Evolutionary conservation across 2,888 invertebrate species (phyloP), one percentile per base, ranked within the genome.

Genomic region (Meiosimyza decipiens): DNA sequence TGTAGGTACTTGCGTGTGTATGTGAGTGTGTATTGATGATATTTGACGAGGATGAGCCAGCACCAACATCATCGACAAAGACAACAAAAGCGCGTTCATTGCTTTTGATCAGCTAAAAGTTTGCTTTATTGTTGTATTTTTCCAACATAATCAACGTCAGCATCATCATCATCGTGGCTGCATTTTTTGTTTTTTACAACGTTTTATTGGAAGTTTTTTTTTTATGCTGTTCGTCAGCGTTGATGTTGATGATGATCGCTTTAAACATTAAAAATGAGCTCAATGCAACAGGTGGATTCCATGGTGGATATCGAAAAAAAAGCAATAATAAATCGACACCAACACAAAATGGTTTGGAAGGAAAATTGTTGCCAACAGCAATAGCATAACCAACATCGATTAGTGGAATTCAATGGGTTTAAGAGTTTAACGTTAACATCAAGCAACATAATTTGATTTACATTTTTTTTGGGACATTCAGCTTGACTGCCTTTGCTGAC

Each of bases 241-340:
- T 72, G 33, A 16, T 67, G n/a, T 47, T 28, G 51, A 40, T 16
- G 47, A 62, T 47, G 62, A 71, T 57, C 73, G 72, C 74, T 73
- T 72, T 16, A 51, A 72, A 73, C 76, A 64, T 71, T 71, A 74
- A 80, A 83, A 82, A 82, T 80, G 79, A 82, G 82, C 81, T 82
- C 80, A 74, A 75, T 77, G 80, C 79, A 84, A 83, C 84, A 83
- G 84, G 84, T 83, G 84, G 81, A 83, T 83, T 80, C 79, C 80
- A 65, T 55, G 74, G n/a, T 59, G 65, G 57, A 51, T 51, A 71
- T 57, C 40, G 33, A 50, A 7, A 18, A 40, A 67, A 66, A n/a
- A 65, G 16, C 15, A 66, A 66, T n/a, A 66, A 54, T 16, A 47
- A 54, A 57, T 40, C 57, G 33, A 62, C 57, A 47, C 33, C 50